Evolutionary conservation across 2,888 invertebrate genomes (phyloP), one percentile per base, ranked within the genome.

Genomic region (Agriopis leucophaearia): DNA sequence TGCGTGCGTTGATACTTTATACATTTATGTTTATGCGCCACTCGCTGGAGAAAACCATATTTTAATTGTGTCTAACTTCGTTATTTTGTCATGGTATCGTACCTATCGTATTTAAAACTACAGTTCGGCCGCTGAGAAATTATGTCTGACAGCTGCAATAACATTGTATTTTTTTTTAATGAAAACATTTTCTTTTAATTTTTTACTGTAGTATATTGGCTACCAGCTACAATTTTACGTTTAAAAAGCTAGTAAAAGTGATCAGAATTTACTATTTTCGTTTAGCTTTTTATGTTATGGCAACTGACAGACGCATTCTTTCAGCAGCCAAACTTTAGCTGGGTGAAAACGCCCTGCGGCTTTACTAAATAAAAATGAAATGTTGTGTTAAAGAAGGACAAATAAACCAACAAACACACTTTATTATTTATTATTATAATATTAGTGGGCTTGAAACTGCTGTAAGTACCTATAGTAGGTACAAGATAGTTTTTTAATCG

Each of bases 1-100:
- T 69, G 72, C 71, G 72, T 73, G 74, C 60, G 27, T 35, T 66
- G 13, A 47, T 59, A 60, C 45, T 42, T 10, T 27, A 55, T 44
- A 55, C 42, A 42, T 55, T 36, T 16, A 47, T 50, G 61, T 64
- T 56, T 50, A 55, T 66, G 18, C 12, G 18, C 16, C 27, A 6
- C 42, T 44, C 50, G 9, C 36, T 50, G 18, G 13, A 56, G 6
- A 44, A 55, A 50, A 52, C 27, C 47, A 55, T 42, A 54, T 35
- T 57, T 47, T 57, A 62, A 47, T 62, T 58, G 10, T 35, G 6
- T 48, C 40, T 47, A 52, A 16, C 6, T 27, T 48, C 42, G 48
- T 42, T 7, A 10, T 55, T 18, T 8, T 45, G n/a, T 44, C 3
- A 15, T 15, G 47, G 4, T 5, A 15, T 9, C 8, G 9, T 44